Evolutionary conservation across 2,888 invertebrate species (phyloP), one percentile per base, ranked within the genome.

Genomic region (Epinotia nisella): DNA sequence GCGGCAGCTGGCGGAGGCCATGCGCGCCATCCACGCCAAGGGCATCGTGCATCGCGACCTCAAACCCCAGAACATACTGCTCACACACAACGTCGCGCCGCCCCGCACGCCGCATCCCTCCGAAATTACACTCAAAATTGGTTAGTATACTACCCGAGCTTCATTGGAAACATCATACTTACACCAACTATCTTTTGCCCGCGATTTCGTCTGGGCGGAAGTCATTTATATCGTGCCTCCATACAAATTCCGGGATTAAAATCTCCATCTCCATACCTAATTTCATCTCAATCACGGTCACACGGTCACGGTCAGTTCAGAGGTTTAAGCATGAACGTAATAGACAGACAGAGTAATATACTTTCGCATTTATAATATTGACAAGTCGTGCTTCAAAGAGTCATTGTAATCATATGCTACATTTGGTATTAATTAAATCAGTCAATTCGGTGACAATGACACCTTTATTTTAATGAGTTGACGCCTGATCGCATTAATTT

Each of bases 11-110:
- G 99, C 99, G 81, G 98, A 97, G 83, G 99, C 99, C 75, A 98
- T 99, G 98, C 97, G 97, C 87, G 99, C 99, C 64, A 95, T 99
- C 79, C 97, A 98, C 94, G 97, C 97, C 79, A 99, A 99, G 94
- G 99, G 98, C 81, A 98, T 99, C 85, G 98, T 99, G 75, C 99
- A 99, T 91, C 95, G 99, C 82, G 99, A 99, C 94, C 95, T 99
- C 86, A 99, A 99, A 91, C 99, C 99, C 64, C 99, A 99, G 94
- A 99, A 99, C 93, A 99, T 99, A 86, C 94, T 99, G 76, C 95
- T 99, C 78, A 98, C 98, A 83, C 97, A 98, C 90, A 96, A 90
- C 94, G 96, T 88, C 24, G 85, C 90, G 60, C 91, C 93, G 72
- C 92, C 92, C 7, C 91, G 93, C 76, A 95, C 96, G 71, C 97